Evolutionary conservation across 2,888 invertebrate genomes (phyloP), one percentile per base, ranked within the genome.

Genomic region (Copidosoma aretas): DNA sequence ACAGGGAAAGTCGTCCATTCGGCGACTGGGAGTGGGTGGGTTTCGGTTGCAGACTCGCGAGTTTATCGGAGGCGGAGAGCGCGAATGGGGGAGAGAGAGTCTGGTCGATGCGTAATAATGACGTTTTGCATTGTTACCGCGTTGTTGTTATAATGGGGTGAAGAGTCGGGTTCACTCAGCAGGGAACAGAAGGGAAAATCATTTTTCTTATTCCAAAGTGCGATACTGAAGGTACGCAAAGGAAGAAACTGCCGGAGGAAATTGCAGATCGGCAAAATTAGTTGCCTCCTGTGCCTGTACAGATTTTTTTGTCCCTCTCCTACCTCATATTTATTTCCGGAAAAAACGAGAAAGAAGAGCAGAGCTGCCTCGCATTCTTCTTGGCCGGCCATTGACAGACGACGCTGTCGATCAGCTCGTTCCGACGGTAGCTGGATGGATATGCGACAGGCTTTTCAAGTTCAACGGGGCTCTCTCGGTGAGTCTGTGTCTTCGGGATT

Each of bases 11-110:
- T 51, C 25, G 32, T 24, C 51, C n/a, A 12, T 51, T 43, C 25
- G 59, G 53, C 15, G 19, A 17, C 0, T 24, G 52, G 46, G 19
- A 14, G 21, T 4, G 41, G 22, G 21, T 4, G 41, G 14, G 24
- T 19, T 32, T 32, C 24, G 24, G 8, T 4, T 19, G 17, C 54
- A 58, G 15, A 41, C 24, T n/a, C 15, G 43, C 24, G 22, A 64
- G 52, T 64, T 68, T 64, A 68, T 68, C 64, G 60, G 64, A 60
- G 56, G 21, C 19, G 56, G 4, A 60, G 19, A 61, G 56, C 57
- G 56, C 24, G 51, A 22, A 54, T 41, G 21, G 17, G 25, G 32
- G 1, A 17, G 12, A 17, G 43, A 46, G n/a, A n/a, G n/a, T n/a
- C n/a, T n/a, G n/a, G n/a, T 46, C 43, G 43, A 46, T 46, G 12